These are phyloP conservation scores for Meloe dianella DNA, from an alignment of 2,888 invertebrate species.

Conservation along the genomic window DNA sequence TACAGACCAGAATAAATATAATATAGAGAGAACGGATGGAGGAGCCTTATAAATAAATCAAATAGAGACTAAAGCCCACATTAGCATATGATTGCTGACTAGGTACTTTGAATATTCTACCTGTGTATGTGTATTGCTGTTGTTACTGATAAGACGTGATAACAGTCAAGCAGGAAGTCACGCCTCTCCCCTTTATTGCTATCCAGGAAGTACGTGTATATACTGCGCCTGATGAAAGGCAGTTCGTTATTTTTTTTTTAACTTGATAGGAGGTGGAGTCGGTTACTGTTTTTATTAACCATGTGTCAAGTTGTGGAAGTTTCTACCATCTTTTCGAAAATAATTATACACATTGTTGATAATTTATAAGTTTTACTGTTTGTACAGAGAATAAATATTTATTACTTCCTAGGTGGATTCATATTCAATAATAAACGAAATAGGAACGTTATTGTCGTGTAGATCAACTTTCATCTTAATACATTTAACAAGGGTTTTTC, in stretches of 20 bases:
- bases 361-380: constrained; percentile 45
- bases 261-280: constrained; percentile 40
- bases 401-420: constrained; percentile 12
- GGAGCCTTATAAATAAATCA: constrained; percentile 53
- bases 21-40: constrained; percentile 20
- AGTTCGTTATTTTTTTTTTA: constrained; percentile 55
- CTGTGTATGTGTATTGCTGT: constrained; percentile 17
- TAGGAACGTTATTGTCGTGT: constrained; percentile 34
- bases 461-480: background rate
- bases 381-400: constrained; percentile 15
- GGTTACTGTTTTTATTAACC: constrained; percentile 48
- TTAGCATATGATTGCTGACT: constrained; percentile 56
- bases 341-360: constrained; percentile 50
- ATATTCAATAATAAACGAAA: constrained; percentile 51
- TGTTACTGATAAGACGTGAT: constrained; percentile 51
- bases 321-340: constrained; percentile 38
- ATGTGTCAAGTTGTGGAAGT: constrained; percentile 44
- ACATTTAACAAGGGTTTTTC: too few relatives aligned
- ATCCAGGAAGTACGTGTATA: constrained; percentile 52
- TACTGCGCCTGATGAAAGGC: constrained; percentile 53
- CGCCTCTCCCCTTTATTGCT: constrained; percentile 51
- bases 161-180: constrained; percentile 49
- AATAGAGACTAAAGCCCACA: constrained; percentile 43
- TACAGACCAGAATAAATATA: constrained; percentile 25
- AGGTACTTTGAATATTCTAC: constrained; percentile 52